These are phyloP conservation scores for Tetramorium simillimum DNA, from an alignment of 1,140 invertebrate species.

Conservation along the genomic window DNA sequence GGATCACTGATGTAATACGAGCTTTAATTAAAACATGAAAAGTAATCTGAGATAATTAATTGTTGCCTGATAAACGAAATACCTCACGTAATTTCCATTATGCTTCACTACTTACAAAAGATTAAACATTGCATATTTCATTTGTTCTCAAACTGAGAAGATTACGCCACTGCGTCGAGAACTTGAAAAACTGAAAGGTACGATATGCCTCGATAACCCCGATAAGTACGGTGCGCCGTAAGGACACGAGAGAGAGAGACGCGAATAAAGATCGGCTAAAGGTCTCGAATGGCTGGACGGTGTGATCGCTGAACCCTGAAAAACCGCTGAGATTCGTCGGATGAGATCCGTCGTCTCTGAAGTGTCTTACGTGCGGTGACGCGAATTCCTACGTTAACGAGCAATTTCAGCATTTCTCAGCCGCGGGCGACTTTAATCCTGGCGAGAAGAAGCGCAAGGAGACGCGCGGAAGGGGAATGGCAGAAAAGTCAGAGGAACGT, in stretches of 20 bases:
- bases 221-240: constrained; percentile 65
- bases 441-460: constrained; percentile 11
- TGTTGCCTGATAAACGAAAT: not conserved
- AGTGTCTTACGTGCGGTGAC: constrained; percentile 45
- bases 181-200: constrained; percentile 49
- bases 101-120: not conserved
- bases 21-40: not conserved
- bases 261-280: constrained; percentile 33
- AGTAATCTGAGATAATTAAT: not conserved
- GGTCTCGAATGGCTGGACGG: constrained; percentile 20
- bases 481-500: constrained; percentile 56
- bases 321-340: constrained; percentile 24
- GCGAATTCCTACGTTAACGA: constrained; percentile 67
- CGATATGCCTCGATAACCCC: constrained; percentile 75
- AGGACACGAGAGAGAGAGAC: constrained; percentile 23
- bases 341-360: constrained; percentile 13
- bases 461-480: not conserved
- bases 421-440: constrained; percentile 59
- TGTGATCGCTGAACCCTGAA: constrained; percentile 49
- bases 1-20: not conserved
- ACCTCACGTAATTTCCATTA: not conserved
- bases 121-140: not conserved
- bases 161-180: constrained; percentile 5
- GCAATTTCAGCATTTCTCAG: constrained; percentile 58
- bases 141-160: not conserved